Conservation (phyloP, 2,888 invertebrate species). For the Lepeophtheirus nordmannii region DNA sequence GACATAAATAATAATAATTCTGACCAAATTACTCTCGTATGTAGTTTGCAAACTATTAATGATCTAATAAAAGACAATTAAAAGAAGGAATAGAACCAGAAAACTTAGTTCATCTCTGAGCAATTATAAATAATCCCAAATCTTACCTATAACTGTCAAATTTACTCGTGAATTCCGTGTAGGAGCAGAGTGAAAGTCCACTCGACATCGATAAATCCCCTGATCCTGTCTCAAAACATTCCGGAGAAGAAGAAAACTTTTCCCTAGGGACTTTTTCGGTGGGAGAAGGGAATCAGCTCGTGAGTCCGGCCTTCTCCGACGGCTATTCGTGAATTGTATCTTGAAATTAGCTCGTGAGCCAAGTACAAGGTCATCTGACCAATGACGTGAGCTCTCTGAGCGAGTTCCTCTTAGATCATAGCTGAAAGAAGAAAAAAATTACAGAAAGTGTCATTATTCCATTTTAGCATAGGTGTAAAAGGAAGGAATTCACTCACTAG, state of each 20-base stretch:
- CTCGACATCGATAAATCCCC: slow-evolving; percentile 10
- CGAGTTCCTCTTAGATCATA: not conserved
- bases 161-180: slow-evolving; percentile 1
- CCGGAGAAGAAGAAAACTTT: not conserved
- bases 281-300: not conserved
- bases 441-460: not conserved
- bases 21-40: too few relatives aligned
- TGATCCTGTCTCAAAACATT: slow-evolving; percentile 3
- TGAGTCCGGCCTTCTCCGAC: not conserved
- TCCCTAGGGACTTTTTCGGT: not conserved
- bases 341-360: slow-evolving; percentile 4
- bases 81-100: too few relatives aligned
- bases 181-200: slow-evolving; percentile 9
- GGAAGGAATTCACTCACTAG: not conserved
- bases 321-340: not conserved
- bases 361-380: not conserved
- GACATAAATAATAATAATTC: too few relatives aligned
- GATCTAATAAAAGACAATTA: too few relatives aligned
- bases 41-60: too few relatives aligned
- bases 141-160: slow-evolving; percentile 9
- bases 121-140: not conserved
- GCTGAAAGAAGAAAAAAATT: not conserved
- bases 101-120: too few relatives aligned
- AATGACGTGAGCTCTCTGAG: not conserved
- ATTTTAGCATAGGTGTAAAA: not conserved